Base-by-base conservation (phyloP, 2,888 invertebrate genomes). In the Amphipyra berbera region DNA sequence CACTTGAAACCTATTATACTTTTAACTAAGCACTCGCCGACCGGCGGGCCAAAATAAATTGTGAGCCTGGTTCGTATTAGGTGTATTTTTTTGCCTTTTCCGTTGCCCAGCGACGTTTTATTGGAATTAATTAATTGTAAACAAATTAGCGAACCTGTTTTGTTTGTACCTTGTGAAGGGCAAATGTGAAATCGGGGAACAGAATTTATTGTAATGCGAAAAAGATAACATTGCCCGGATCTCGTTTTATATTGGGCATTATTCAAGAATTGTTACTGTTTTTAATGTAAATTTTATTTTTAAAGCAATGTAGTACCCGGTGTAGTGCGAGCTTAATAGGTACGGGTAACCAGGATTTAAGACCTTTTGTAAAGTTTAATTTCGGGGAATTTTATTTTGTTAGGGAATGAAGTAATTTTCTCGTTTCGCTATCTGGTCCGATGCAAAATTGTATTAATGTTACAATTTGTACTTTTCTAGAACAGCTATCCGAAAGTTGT, bases 1-100 rank as follows among this genome's bases (percentile, higher is more conserved):
- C 89, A 88, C 90, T 92, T 89, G 88, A 89, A 90, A 89, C 88
- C 88, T 89, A 90, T 91, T 91, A 90, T 87, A 89, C 87, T 87
- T 88, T 89, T 85, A 90, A 88, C 87, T 88, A 86, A 87, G 83
- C 81, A 67, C 86, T 83, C 76, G 78, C 60, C 78, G 76, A 73
- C 73, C 66, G 75, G 73, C 78, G 81, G 69, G 82, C 68, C 84
- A 79, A 87, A 89, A 90, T 84, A 85, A 84, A 86, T 78, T 78
- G 75, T 71, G 61, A 71, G 72, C 46, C 53, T 62, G 60, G 52
- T 76, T 64, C 84, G 85, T 82, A 88, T 84, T 85, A 83, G 80
- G 79, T 58, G 76, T 67, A 79, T 82, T 82, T 86, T 78, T 82
- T 77, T 61, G 61, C 52, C 67, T 62, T 67, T 64, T 64, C n/a